These are phyloP conservation scores for Electrona antarctica DNA, from an alignment of 2,113 vertebrate genomes.

Conservation along the genomic window DNA sequence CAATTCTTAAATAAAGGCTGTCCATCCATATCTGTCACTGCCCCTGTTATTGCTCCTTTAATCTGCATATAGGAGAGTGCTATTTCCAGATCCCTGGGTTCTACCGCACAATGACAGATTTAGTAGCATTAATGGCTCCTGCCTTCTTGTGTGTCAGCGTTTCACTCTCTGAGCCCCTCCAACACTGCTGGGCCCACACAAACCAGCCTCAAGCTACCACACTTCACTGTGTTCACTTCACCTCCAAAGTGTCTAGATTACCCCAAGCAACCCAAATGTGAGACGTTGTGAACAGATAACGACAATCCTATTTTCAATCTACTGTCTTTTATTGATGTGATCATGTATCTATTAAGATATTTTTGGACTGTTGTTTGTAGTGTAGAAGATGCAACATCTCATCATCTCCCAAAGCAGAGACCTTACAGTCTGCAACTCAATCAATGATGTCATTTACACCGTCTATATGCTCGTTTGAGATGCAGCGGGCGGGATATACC, in stretches of 20 bases:
- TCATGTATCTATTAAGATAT: too few species aligned
- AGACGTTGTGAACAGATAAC: too few species aligned
- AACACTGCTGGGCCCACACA: constrained; percentile 79
- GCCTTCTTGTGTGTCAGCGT: constrained; percentile 85
- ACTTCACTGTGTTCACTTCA: constrained; percentile 50
- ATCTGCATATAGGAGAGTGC: constrained; percentile 83
- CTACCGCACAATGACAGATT: constrained; percentile 89
- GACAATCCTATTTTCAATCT: too few species aligned
- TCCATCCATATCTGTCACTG: constrained; percentile 76
- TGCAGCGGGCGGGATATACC: constrained; percentile 46
- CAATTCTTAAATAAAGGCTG: constrained; percentile 73
- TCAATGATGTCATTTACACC: constrained; percentile 19
- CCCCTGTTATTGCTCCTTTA: constrained; percentile 82
- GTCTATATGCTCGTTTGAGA: constrained; percentile 28
- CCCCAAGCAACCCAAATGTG: too few species aligned
- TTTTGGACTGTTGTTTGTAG: constrained; percentile 14
- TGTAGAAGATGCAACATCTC: constrained; percentile 13
- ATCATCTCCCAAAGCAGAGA: not conserved
- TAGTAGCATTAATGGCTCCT: constrained; percentile 87
- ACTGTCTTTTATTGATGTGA: too few species aligned
- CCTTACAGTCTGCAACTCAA: constrained; percentile 2
- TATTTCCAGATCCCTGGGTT: constrained; percentile 82
- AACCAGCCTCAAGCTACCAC: constrained; percentile 62
- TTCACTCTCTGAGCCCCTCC: constrained; percentile 78
- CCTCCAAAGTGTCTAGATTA: not conserved